These are phyloP conservation scores for Ethmia dodecea DNA, from an alignment of 2,888 invertebrate genomes.

Conservation along the genomic window DNA sequence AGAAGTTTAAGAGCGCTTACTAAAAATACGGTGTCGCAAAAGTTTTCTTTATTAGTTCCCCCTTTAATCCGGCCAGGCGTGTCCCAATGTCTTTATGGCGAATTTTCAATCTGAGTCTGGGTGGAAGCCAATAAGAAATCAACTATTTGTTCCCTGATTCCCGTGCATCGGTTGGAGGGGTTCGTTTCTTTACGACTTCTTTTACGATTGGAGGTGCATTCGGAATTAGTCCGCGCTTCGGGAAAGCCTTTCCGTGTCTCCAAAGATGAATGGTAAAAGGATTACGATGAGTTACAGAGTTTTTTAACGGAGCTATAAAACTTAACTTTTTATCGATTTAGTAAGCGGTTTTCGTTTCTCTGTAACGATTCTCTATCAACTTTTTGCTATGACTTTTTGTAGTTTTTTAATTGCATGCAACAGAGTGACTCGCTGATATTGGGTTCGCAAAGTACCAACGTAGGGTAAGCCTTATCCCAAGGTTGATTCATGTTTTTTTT, in stretches of 20 bases:
- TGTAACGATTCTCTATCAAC: no score
- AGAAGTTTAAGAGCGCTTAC: conserved; percentile 66
- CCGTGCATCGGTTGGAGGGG: conserved; percentile 69
- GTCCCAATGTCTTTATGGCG: conserved; percentile 76
- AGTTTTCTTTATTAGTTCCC: conserved; percentile 77
- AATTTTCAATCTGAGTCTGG: conserved; percentile 76
- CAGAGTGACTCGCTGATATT: no score
- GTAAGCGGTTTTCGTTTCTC: conserved; percentile 17
- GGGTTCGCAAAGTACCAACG: no score
- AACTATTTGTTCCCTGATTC: conserved; percentile 74
- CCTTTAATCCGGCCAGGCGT: conserved; percentile 74
- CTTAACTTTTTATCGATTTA: conserved; percentile 33
- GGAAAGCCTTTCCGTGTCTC: conserved; percentile 72
- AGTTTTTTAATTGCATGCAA: no score
- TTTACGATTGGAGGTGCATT: conserved; percentile 78
- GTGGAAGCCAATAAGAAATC: conserved; percentile 76
- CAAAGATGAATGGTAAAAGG: conserved; percentile 69
- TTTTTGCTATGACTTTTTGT: no score
- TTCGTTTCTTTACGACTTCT: conserved; percentile 74
- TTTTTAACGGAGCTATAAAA: conserved; percentile 28
- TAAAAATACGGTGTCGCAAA: conserved; percentile 76
- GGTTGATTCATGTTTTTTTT: no score
- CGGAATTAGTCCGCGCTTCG: conserved; percentile 67
- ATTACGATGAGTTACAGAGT: conserved; percentile 60
- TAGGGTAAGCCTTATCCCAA: no score